Evolutionary conservation across 2,113 vertebrate genomes (phyloP), one percentile per base, ranked within the genome.

Genomic region (Daphoenositta chrysoptera): DNA sequence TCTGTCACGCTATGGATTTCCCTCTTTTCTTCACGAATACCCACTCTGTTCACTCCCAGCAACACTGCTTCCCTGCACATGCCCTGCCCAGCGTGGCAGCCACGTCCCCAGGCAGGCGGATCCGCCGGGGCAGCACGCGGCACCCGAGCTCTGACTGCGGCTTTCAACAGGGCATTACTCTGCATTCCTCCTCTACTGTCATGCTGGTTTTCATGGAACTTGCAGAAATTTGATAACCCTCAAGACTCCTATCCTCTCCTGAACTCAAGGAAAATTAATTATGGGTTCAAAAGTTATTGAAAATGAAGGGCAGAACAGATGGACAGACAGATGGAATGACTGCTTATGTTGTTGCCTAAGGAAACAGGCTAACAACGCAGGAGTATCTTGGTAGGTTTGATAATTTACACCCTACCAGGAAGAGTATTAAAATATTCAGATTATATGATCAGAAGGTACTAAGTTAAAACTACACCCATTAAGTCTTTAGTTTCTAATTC

Each of bases 251-350:
- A 65, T 63, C 90, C 92, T 96, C 89, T 78, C 60, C 26, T 78
- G 80, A 96, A 94, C 68, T 87, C 21, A 0, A 60, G 39, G 54
- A 83, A 66, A 81, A 93, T 93, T 92, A 96, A 96, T 92, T 90
- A 71, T 0, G 27, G 51, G 94, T 96, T 97, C 93, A 94, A 86
- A 95, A 94, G 83, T 83, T 97, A 86, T 11, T 81, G 89, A 86
- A 96, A 94, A 87, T 70, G 91, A 95, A 93, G 85, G 94, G 90
- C 86, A 93, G 86, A 96, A 96, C 94, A 96, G 95, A 93, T 94
- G 95, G 79, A 94, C 96, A 96, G 88, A 42, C 94, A 96, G 94
- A 96, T 96, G 96, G 92, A 90, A 89, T 75, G 88, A 95, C 54
- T 94, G 87, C 85, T 93, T 91, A 79, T 75, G 82, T 84, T 82